phyloP scores from a whole-genome alignment of 2,113 vertebrate genomes.

The Corythaixoides concolor region DNA sequence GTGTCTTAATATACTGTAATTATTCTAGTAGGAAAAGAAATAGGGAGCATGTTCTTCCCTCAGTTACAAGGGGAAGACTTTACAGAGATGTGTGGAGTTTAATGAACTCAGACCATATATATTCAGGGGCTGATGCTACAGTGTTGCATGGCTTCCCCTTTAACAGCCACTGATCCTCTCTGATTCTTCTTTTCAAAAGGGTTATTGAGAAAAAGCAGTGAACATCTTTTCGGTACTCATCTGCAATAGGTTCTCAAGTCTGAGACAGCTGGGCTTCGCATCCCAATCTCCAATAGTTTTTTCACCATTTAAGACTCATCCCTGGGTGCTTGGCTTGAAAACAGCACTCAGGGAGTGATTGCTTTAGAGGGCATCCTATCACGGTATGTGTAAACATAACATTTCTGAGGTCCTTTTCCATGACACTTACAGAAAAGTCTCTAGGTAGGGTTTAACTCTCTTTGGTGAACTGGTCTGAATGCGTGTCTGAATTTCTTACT shows the following conservation, averaged over 20 bases:
- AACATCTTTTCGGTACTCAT: background rate
- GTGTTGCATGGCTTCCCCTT: background rate
- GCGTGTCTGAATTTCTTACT: background rate
- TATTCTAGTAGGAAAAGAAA: background rate
- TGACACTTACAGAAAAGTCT: background rate
- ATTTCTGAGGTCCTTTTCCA: background rate
- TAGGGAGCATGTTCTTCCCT: background rate
- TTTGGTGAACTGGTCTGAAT: background rate
- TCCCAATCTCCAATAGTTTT: background rate
- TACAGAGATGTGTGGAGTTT: background rate
- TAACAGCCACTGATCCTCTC: background rate
- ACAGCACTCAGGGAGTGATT: background rate
- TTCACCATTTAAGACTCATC: background rate
- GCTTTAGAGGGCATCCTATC: background rate
- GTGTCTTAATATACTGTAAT: constrained; percentile 36
- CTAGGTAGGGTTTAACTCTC: background rate
- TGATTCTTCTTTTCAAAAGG: background rate
- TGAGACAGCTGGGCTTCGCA: background rate
- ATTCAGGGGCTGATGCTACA: background rate
- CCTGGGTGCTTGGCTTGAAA: background rate
- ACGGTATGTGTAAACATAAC: background rate
- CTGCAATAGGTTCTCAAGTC: background rate
- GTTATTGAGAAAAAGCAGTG: background rate
- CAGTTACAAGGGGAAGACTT: background rate
- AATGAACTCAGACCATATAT: background rate